Base-by-base conservation (phyloP, 2,797 vertebrate genomes). In the Leucoraja ocellata region DNA sequence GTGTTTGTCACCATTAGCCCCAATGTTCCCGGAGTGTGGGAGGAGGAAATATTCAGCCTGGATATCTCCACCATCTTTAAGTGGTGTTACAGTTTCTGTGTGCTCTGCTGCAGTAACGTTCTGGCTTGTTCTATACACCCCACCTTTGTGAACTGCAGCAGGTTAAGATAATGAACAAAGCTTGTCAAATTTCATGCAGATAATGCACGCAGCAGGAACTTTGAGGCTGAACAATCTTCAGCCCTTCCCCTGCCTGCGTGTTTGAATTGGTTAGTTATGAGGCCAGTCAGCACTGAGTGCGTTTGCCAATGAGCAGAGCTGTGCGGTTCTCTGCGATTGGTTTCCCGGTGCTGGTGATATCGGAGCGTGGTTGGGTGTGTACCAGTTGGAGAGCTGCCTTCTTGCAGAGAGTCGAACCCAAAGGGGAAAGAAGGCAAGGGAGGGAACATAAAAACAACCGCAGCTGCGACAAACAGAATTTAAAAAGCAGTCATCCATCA, bases 231-330 rank as follows among this genome's bases (percentile, higher is more conserved):
- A 96, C 96, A 96, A 71, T 96, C 96, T 96, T 76, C 94, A 88
- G 63, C 1, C 63, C 61, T 88, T 88, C 16, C 16, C 16, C 93
- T 94, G 95, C 95, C 93, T 94, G 95, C 95, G 96, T 96, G 96
- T 96, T 97, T 96, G 96, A 95, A 96, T 96, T 97, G 96, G 96
- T 95, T 94, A 94, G 95, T 94, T 94, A 95, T 97, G 93, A 96
- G 96, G 97, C 95, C 95, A 95, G 96, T 94, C 95, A 94, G 95
- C 95, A 94, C 84, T 94, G 94, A 95, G 96, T 96, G 95, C 96
- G 95, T 95, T 94, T 94, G 96, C 96, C 96, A 96, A 96, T 91
- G 94, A 96, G 96, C 96, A 96, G 93, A 95, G 94, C 94, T 95
- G 95, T 93, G 93, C 83, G 9, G 94, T 94, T 23, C 94, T 0